Conservation (phyloP, 2,113 vertebrate genomes). For the Hemiprocne comata region DNA sequence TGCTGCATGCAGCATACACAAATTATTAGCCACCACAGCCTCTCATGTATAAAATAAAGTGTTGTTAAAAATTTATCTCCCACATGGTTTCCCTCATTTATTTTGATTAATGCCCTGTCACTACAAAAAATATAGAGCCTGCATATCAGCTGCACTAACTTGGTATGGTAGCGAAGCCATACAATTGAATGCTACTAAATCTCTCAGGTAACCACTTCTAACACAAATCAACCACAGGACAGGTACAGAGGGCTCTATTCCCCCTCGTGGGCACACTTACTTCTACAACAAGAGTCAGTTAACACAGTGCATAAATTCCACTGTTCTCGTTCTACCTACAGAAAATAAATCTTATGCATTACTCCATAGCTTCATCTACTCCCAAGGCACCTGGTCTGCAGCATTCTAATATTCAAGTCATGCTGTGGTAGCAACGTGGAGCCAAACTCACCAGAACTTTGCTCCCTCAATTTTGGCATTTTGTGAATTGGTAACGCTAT, state of each 20-base stretch:
- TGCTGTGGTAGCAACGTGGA: background rate
- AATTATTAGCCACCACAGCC: background rate
- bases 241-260: background rate
- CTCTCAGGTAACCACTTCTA: background rate
- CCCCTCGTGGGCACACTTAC: background rate
- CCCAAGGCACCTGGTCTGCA: background rate
- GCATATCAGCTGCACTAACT: background rate
- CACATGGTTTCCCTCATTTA: background rate
- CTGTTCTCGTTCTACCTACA: background rate
- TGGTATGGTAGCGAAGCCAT: accelerated
- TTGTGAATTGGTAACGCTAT: background rate
- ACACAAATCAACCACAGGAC: background rate
- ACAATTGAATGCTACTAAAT: background rate
- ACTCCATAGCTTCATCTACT: background rate
- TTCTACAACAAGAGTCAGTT: background rate
- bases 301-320: background rate
- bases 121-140: background rate
- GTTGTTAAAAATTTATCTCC: background rate
- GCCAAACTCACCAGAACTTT: background rate
- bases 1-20: background rate
- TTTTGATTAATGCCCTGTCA: conserved; percentile 16
- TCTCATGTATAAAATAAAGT: background rate
- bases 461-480: background rate
- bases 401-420: background rate
- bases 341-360: background rate